Evolutionary conservation across 2,113 vertebrate species (phyloP).

Genomic region (Mesembrinibis cayennensis): DNA sequence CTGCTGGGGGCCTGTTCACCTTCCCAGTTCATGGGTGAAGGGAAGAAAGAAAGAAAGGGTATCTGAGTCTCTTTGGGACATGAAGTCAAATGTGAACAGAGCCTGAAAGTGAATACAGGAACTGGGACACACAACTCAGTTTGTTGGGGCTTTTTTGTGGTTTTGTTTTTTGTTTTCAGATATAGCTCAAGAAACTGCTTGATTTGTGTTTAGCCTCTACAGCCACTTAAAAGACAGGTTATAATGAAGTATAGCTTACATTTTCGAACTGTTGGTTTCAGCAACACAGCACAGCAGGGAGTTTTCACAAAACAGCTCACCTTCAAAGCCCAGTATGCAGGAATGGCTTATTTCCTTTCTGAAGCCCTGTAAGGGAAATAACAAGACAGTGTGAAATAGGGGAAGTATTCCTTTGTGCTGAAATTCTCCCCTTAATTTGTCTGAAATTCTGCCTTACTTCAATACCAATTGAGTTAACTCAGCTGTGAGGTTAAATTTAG

Average conservation of each 20-base stretch:
- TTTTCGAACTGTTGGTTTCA: constrained; percentile 5
- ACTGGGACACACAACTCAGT: not conserved
- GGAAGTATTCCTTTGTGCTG: not conserved
- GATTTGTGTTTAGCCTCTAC: not conserved
- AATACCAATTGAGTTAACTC: not conserved
- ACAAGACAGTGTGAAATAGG: not conserved
- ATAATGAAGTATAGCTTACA: not conserved
- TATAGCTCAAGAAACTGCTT: not conserved
- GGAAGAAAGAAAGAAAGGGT: not conserved
- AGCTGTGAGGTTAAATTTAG: constrained; percentile 5
- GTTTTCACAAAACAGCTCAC: constrained; percentile 22
- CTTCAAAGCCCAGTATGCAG: constrained; percentile 6
- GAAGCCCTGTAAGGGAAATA: not conserved
- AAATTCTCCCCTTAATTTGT: not conserved
- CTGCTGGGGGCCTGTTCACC: not conserved
- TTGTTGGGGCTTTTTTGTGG: not conserved
- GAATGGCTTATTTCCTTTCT: not conserved
- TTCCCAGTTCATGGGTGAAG: not conserved
- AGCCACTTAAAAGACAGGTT: not conserved
- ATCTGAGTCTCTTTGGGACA: not conserved
- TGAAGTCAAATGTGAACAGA: not conserved
- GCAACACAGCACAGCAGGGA: constrained; percentile 4
- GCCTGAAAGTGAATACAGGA: not conserved
- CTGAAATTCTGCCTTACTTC: not conserved
- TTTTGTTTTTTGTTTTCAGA: not conserved